Conservation (phyloP, 2,888 invertebrate species). For the Dryocosmus kuriphilus region DNA sequence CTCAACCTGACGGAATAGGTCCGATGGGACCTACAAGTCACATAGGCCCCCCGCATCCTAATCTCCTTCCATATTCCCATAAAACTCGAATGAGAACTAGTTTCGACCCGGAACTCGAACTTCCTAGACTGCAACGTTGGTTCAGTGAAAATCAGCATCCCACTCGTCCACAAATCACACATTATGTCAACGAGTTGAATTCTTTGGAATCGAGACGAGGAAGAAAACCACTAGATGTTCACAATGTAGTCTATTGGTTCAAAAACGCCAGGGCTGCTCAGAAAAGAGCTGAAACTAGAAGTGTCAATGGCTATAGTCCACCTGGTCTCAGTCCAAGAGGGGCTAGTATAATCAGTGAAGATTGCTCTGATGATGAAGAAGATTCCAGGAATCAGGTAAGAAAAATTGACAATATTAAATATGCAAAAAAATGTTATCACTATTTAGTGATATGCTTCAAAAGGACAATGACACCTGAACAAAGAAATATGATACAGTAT, state of each 20-base stretch:
- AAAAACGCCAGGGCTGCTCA: constrained; percentile 98
- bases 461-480: background rate
- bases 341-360: constrained; percentile 76
- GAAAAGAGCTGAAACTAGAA: constrained; percentile 88
- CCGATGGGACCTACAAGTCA: constrained; percentile 75
- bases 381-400: constrained; percentile 79
- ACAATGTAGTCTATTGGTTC: constrained; percentile 98
- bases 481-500: background rate
- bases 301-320: constrained; percentile 76
- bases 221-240: constrained; percentile 95
- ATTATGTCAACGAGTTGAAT: constrained; percentile 96
- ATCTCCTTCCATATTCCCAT: constrained; percentile 82
- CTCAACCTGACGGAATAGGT: constrained; percentile 77
- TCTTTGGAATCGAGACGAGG: constrained; percentile 94
- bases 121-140: constrained; percentile 97
- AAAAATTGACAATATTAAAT: background rate
- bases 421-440: background rate
- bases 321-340: constrained; percentile 76
- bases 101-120: constrained; percentile 97
- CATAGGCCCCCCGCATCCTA: constrained; percentile 83
- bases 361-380: constrained; percentile 76
- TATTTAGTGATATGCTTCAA: background rate
- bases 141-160: constrained; percentile 98
- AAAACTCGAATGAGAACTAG: constrained; percentile 97
- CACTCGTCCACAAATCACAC: constrained; percentile 96